phyloP scores from a whole-genome alignment of 2,888 invertebrate species.

The Camponotus fellah region DNA sequence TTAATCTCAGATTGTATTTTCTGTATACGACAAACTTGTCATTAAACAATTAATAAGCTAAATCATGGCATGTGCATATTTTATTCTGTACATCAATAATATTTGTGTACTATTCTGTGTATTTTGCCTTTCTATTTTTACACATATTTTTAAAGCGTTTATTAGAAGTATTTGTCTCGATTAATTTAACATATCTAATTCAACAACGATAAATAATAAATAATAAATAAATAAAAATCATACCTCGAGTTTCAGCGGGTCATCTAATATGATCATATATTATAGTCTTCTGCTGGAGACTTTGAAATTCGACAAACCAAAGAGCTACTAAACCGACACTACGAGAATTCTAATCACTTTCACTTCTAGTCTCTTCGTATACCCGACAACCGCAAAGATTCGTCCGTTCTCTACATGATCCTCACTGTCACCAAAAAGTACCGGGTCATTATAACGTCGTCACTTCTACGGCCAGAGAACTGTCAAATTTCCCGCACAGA shows the following conservation, averaged over 20 bases:
- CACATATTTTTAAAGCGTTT: not conserved
- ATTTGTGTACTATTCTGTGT: not conserved
- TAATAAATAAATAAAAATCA: slow-evolving; percentile 12
- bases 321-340: slow-evolving; percentile 17
- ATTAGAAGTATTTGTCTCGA: not conserved
- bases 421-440: slow-evolving; percentile 32
- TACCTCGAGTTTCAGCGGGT: slow-evolving; percentile 48
- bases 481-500: slow-evolving; percentile 13
- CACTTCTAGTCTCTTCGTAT: slow-evolving; percentile 17
- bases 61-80: not conserved
- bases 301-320: slow-evolving; percentile 21
- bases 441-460: slow-evolving; percentile 12
- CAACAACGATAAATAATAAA: not conserved
- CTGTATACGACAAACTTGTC: not conserved
- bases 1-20: not conserved
- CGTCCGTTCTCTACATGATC: slow-evolving; percentile 16
- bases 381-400: slow-evolving; percentile 11
- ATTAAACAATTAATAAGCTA: not conserved
- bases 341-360: slow-evolving; percentile 37
- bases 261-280: slow-evolving; percentile 29
- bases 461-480: slow-evolving; percentile 15
- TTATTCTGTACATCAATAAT: not conserved
- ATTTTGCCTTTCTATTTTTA: not conserved
- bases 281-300: slow-evolving; percentile 20
- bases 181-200: not conserved